A percentile compares a stretch with the other conserved stretches of the same genome.
These are phyloP conservation scores for Orcinus orca DNA, from an alignment of 2,113 vertebrate species.

Conservation along the genomic window DNA sequence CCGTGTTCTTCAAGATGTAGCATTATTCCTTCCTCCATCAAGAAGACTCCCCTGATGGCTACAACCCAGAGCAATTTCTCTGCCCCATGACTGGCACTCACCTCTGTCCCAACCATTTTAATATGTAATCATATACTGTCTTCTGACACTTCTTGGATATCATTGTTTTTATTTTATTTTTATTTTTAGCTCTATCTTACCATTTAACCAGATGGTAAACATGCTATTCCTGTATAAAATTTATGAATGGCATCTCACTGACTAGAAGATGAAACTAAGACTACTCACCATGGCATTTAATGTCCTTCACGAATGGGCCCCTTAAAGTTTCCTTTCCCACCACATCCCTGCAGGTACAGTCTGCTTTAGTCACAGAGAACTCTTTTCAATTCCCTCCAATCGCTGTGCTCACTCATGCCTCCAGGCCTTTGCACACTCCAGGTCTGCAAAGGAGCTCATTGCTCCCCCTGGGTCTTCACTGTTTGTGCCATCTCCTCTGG, in stretches of 20 bases:
- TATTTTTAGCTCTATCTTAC: not conserved
- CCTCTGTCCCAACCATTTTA: not conserved
- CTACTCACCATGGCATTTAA: not conserved
- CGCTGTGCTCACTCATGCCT: accelerated
- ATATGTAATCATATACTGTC: not conserved
- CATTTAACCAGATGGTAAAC: not conserved
- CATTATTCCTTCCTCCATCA: not conserved
- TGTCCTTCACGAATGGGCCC: not conserved
- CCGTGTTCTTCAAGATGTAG: not conserved
- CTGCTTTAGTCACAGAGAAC: not conserved
- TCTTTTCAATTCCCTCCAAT: not conserved
- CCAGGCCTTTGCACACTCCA: not conserved
- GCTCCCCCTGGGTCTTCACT: not conserved
- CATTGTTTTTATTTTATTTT: not conserved
- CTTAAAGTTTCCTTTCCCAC: not conserved
- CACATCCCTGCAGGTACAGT: accelerated
- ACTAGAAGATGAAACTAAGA: no score
- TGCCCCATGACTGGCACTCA: not conserved
- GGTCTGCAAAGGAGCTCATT: not conserved
- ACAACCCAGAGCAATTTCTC: not conserved
- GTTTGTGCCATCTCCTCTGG: not conserved
- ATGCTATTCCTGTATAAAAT: not conserved
- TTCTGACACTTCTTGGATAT: not conserved
- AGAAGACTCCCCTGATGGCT: accelerated
- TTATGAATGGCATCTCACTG: not conserved